Evolutionary conservation across 2,113 vertebrate species (phyloP), one percentile per base, ranked within the genome.

Genomic region (Bettongia penicillata): DNA sequence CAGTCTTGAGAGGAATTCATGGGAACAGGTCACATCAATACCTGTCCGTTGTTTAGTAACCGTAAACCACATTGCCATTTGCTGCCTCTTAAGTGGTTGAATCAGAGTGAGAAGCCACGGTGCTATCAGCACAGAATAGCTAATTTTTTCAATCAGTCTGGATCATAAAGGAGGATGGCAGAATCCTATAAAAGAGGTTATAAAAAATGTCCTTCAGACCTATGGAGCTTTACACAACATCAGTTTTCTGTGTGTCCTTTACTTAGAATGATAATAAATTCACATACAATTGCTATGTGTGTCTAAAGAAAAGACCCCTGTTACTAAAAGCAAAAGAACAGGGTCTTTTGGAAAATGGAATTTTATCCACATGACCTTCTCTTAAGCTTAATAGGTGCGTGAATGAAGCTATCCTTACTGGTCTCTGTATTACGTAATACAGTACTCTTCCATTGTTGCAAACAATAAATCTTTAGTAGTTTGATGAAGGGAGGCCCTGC

Each of bases 131-230:
- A 93, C 91, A 94, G 94, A 49, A 94, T 96, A 48, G 93, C 91
- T 93, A 93, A 90, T 96, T 94, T 93, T 84, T 89, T 48, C 68
- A 52, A 51, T 91, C 91, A 93, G 93, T 96, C 92, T 94, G 97
- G 95, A 91, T n/a, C 68, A 84, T n/a, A 84, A 84, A 43, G 68
- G 68, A n/a, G n/a, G 9, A 91, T 93, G 95, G 91, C 11, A 90
- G 57, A 93, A 93, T 95, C 93, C 77, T 96, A 90, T 93, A 97
- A 97, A 95, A 91, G 50, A 95, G 93, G 95, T 93, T 95, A 22
- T 10, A 51, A 95, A 84, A 50, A 48, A 94, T 94, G 57, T 89
- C 22, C 11, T 48, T 95, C 25, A 10, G 48, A 53, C 11, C 90
- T 6, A 52, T 48, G 51, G 6, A 14, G 55, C 55, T 94, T 94